Conservation (phyloP, 1,140 invertebrate species). For the Littorina saxatilis region DNA sequence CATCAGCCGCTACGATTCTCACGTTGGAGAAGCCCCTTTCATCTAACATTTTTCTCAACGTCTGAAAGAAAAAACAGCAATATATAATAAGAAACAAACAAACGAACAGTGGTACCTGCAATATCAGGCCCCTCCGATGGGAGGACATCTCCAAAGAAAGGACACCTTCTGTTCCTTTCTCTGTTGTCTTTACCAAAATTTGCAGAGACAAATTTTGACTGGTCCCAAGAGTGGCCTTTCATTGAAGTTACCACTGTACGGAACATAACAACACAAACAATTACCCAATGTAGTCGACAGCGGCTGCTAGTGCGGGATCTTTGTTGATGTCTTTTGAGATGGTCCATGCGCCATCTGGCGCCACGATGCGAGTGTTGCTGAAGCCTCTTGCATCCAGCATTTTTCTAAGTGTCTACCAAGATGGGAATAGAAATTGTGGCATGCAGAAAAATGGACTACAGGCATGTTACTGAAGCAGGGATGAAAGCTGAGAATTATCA, state of each 20-base stretch:
- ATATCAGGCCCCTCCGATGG: too few relatives aligned
- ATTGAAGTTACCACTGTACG: too few relatives aligned
- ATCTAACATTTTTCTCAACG: constrained; percentile 55
- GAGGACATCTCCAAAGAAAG: too few relatives aligned
- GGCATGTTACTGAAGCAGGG: too few relatives aligned
- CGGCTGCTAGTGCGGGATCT: constrained; percentile 53
- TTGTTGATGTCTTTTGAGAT: constrained; percentile 65
- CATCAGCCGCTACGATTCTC: constrained; percentile 67
- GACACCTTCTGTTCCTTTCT: not conserved
- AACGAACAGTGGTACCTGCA: too few relatives aligned
- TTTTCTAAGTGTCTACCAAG: constrained; percentile 23
- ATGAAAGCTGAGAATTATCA: too few relatives aligned
- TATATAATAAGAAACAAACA: not conserved
- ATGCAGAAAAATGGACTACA: not conserved
- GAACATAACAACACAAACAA: too few relatives aligned
- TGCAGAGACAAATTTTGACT: too few relatives aligned
- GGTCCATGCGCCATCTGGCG: constrained; percentile 61
- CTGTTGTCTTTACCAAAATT: too few relatives aligned
- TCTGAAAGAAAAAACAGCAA: constrained; percentile 38
- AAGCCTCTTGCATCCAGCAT: constrained; percentile 59
- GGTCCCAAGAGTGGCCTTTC: too few relatives aligned
- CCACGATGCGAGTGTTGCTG: constrained; percentile 62
- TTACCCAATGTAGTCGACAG: constrained; percentile 61
- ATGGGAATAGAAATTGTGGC: too few relatives aligned
- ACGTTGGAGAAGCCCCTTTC: constrained; percentile 55